These are phyloP conservation scores for Amphimallon solstitiale DNA, from an alignment of 2,888 invertebrate species.

Conservation along the genomic window DNA sequence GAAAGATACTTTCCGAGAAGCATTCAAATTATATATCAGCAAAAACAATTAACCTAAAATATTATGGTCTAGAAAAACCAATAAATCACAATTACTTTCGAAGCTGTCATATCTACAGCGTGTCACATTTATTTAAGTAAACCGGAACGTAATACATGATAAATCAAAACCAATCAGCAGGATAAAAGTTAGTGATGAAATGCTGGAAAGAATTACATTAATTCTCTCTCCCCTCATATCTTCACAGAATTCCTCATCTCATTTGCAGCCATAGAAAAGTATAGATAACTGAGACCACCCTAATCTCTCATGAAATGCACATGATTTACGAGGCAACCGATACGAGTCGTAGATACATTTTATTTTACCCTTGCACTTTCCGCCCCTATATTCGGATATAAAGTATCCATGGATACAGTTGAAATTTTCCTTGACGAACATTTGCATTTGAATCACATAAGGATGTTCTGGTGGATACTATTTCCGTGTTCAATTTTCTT, in stretches of 20 bases:
- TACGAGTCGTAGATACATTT: too few species aligned
- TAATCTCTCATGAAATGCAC: slow-evolving; percentile 25
- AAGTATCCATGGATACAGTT: slow-evolving; percentile 1
- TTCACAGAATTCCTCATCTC: neutral
- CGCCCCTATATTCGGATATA: slow-evolving; percentile 6
- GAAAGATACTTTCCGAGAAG: too few species aligned
- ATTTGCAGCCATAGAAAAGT: slow-evolving; percentile 6
- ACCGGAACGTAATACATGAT: slow-evolving; percentile 12
- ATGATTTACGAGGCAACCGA: slow-evolving; percentile 23
- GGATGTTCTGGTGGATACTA: too few species aligned
- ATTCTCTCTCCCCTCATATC: slow-evolving; percentile 39
- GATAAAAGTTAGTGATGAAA: slow-evolving; percentile 39
- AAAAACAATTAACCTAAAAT: slow-evolving; percentile 4
- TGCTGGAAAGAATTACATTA: slow-evolving; percentile 45
- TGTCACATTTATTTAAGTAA: slow-evolving; percentile 3
- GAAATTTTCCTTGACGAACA: too few species aligned
- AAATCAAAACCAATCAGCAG: slow-evolving; percentile 41
- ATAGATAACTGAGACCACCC: neutral
- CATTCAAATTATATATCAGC: too few species aligned
- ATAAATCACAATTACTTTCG: slow-evolving; percentile 28
- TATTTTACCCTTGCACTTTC: slow-evolving; percentile 6
- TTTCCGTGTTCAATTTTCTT: too few species aligned
- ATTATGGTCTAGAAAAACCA: neutral
- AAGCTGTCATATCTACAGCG: slow-evolving; percentile 17
- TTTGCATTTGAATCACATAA: too few species aligned